Evolutionary conservation across 2,113 vertebrate species (phyloP).

Genomic region (Struthidea cinerea): DNA sequence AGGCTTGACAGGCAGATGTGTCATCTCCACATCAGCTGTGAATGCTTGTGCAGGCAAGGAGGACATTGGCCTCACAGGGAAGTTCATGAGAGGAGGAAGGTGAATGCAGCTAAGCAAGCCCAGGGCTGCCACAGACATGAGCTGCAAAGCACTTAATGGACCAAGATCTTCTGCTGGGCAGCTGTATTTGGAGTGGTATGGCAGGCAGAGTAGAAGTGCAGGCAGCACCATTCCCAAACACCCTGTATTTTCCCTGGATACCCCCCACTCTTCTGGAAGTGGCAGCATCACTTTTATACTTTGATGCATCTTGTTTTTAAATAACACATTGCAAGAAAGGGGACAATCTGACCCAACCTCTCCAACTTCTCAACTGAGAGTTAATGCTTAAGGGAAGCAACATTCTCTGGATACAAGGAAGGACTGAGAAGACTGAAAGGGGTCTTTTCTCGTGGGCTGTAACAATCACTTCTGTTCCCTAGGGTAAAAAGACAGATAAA

Average conservation of each 20-base stretch:
- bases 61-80: background rate
- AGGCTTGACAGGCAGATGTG: constrained; percentile 14
- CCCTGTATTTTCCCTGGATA: background rate
- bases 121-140: background rate
- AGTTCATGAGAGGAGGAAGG: background rate
- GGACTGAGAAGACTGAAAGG: background rate
- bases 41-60: background rate
- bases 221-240: background rate
- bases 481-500: background rate
- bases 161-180: background rate
- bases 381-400: background rate
- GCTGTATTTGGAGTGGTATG: fast-evolving
- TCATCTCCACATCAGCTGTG: background rate
- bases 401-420: background rate
- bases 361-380: background rate
- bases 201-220: background rate
- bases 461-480: background rate
- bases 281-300: background rate
- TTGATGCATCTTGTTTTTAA: background rate
- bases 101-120: background rate
- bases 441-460: background rate
- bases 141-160: background rate
- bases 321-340: background rate
- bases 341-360: background rate
- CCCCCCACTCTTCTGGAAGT: background rate